These are phyloP conservation scores for Myotis myotis DNA, from an alignment of 2,797 vertebrate genomes.

Conservation along the genomic window DNA sequence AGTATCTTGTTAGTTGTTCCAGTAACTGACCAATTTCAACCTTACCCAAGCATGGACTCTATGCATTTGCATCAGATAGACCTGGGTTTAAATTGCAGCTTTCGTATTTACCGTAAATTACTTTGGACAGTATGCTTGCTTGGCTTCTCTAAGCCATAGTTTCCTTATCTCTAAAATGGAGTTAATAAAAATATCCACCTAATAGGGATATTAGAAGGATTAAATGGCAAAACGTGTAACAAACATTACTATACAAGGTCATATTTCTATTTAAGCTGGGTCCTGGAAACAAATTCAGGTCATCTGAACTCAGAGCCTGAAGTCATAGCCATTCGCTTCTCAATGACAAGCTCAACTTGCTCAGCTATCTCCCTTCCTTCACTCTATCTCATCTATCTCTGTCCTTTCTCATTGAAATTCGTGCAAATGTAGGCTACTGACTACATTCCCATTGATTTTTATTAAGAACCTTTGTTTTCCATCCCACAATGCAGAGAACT, in stretches of 20 bases:
- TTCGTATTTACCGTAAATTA: background rate
- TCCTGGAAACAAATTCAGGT: background rate
- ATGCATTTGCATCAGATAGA: background rate
- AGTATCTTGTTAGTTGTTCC: background rate
- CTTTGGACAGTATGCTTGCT: background rate
- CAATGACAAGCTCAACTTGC: background rate
- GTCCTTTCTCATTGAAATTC: background rate
- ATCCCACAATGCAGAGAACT: background rate
- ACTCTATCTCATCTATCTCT: background rate
- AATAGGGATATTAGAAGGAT: background rate
- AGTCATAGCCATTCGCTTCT: background rate
- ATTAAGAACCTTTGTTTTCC: background rate
- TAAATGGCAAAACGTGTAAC: slow-evolving; percentile 24
- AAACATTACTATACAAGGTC: background rate
- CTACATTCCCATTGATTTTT: background rate
- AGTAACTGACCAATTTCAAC: background rate
- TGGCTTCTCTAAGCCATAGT: background rate
- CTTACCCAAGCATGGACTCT: background rate
- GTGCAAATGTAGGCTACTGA: background rate
- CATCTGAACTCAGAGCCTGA: background rate
- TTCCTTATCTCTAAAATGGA: background rate
- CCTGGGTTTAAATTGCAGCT: background rate
- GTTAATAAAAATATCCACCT: background rate
- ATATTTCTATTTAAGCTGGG: background rate
- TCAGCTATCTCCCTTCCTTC: background rate